These are phyloP conservation scores for Gymnothorax reevesii DNA, from an alignment of 2,797 vertebrate species.

Conservation along the genomic window DNA sequence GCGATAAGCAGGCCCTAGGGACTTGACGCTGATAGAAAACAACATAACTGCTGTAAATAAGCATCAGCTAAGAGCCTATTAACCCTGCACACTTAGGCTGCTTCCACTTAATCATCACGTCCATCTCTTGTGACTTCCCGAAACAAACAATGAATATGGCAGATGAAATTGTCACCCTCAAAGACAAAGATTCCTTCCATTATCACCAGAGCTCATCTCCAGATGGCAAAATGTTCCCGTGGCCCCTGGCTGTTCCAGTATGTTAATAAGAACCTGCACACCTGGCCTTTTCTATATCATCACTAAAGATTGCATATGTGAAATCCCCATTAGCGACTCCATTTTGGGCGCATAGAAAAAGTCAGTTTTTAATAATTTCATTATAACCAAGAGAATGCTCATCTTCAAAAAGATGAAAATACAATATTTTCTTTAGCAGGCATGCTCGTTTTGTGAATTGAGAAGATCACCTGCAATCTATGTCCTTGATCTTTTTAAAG, in stretches of 20 bases:
- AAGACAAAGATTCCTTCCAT: not conserved
- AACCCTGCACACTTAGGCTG: not conserved
- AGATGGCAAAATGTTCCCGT: not conserved
- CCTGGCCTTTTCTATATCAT: not conserved
- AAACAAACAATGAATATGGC: not conserved
- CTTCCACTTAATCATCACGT: slow-evolving; percentile 7
- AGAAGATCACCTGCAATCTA: not conserved
- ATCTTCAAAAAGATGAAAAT: not conserved
- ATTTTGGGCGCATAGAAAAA: not conserved
- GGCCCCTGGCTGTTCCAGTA: not conserved
- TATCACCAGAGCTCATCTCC: not conserved
- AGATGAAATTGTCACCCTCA: not conserved
- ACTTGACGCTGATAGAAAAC: not conserved
- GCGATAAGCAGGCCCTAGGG: not conserved
- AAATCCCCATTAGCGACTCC: not conserved
- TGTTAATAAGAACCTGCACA: not conserved
- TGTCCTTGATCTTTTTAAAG: not conserved
- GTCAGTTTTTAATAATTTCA: not conserved
- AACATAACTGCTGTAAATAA: slow-evolving; percentile 19
- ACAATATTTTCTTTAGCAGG: not conserved
- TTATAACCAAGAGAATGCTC: not conserved
- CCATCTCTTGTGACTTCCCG: not conserved
- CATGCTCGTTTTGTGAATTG: not conserved
- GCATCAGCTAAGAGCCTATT: slow-evolving; percentile 10
- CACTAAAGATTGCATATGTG: not conserved